Evolutionary conservation across 2,797 vertebrate species (phyloP), one percentile per base, ranked within the genome.

Genomic region (Nasua narica): DNA sequence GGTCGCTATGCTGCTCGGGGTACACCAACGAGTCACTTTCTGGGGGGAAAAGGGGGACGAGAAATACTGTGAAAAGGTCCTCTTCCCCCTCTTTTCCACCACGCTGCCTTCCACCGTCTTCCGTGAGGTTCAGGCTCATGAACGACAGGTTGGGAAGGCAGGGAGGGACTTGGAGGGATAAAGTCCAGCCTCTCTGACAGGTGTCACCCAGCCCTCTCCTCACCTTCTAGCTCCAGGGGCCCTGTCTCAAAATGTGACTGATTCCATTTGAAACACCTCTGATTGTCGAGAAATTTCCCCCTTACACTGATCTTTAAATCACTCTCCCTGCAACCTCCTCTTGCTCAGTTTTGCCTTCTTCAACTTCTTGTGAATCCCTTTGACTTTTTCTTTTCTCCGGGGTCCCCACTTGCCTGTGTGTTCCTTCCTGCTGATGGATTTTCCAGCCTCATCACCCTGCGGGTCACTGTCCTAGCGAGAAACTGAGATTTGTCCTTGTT

Each of bases 101-200:
- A 43, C 11, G 9, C 10, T 19, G 0, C 35, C 43, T 70, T 60
- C 18, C 29, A 4, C 16, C 1, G 1, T 37, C 60, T 2, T 16
- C n/a, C 15, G 5, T 0, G 5, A n/a, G n/a, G 69, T 50, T 18
- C 40, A 69, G 40, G 46, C 65, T 85, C 21, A 0, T 4, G 32
- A 60, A 29, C 0, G 3, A 77, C 37, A 2, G 46, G 23, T 9
- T 3, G 69, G 56, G 37, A 46, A 23, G 21, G 18, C 27, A 81
- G 29, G 3, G 12, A 37, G 35, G 50, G 7, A 62, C 9, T 46
- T 5, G 60, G 12, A 7, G 58, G 37, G 67, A 23, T 29, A 7
- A 69, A 65, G 3, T n/a, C 50, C 43, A 8, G 35, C 37, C 2
- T 16, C 67, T 37, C 25, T 15, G 43, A 27, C 8, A 0, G 29